Percentiles rank a stretch among this genome's conserved stretches.
These are phyloP conservation scores for Melanerpes aurifrons DNA, from an alignment of 2,113 vertebrate genomes.

Conservation along the genomic window DNA sequence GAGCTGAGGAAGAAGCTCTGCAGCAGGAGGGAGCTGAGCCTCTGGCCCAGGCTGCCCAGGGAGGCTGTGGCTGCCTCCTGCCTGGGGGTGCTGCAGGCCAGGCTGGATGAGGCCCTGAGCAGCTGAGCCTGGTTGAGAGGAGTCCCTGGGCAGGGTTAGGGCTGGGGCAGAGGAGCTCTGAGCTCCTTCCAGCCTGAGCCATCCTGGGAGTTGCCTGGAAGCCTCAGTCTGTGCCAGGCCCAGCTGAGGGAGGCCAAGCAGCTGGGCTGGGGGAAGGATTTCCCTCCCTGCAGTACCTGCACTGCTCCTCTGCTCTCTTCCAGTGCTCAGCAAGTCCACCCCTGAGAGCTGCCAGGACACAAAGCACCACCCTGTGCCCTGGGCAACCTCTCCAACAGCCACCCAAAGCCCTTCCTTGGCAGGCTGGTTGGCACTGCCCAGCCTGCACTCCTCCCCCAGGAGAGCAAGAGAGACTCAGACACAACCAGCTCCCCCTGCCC, in stretches of 20 bases:
- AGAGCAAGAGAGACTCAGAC: background rate
- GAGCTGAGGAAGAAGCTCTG: too few species aligned
- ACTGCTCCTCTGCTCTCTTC: accelerated
- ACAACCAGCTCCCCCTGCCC: background rate
- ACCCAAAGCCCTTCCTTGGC: background rate
- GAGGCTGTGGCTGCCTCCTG: too few species aligned
- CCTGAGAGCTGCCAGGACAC: background rate
- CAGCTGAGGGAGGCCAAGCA: conserved; percentile 9
- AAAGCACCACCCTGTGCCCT: background rate
- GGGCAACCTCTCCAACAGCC: background rate
- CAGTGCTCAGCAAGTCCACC: background rate
- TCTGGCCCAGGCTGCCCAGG: too few species aligned
- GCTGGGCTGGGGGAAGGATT: background rate
- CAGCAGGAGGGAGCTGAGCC: too few species aligned
- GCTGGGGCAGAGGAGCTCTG: too few species aligned
- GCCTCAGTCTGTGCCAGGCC: background rate
- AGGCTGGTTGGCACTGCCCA: background rate
- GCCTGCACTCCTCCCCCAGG: background rate
- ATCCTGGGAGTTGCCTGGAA: background rate
- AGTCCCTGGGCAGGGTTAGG: too few species aligned
- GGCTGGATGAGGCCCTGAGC: too few species aligned
- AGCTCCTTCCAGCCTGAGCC: too few species aligned
- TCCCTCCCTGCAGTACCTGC: background rate
- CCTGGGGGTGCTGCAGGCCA: too few species aligned
- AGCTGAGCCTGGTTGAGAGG: too few species aligned